Conservation (phyloP, 1,140 invertebrate genomes). For the Solenopsis fugax region DNA sequence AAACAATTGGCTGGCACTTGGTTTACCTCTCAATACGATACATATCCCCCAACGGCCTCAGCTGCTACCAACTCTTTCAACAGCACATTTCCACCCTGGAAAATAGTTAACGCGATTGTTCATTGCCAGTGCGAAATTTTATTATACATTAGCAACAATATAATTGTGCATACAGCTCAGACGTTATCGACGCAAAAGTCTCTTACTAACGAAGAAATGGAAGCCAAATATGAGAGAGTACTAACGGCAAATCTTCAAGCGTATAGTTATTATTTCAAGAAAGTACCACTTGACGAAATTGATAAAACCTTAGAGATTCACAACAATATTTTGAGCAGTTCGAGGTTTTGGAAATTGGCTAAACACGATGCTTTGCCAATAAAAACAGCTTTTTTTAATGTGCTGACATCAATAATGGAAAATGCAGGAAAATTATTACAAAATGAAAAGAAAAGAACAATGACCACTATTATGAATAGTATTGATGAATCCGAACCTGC, state of each 20-base stretch:
- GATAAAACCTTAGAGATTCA: slow-evolving; percentile 86
- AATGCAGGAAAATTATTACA: slow-evolving; percentile 84
- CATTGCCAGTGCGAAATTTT: slow-evolving; percentile 93
- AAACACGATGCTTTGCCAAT: slow-evolving; percentile 88
- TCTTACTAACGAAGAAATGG: slow-evolving; percentile 90
- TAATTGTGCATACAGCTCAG: slow-evolving; percentile 90
- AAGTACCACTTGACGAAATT: slow-evolving; percentile 86
- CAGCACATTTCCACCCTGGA: slow-evolving; percentile 90
- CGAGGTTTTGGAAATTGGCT: slow-evolving; percentile 92
- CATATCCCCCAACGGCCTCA: slow-evolving; percentile 92
- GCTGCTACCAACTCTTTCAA: slow-evolving; percentile 91
- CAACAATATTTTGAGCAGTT: slow-evolving; percentile 87
- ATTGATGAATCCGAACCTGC: slow-evolving; percentile 91
- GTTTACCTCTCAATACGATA: slow-evolving; percentile 93
- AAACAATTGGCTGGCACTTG: slow-evolving; percentile 92
- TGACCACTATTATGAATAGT: slow-evolving; percentile 89
- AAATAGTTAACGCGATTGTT: slow-evolving; percentile 90
- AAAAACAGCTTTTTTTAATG: slow-evolving; percentile 89
- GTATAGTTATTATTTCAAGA: slow-evolving; percentile 89
- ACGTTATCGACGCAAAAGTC: slow-evolving; percentile 85
- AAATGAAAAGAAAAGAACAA: slow-evolving; percentile 87
- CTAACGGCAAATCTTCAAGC: slow-evolving; percentile 90
- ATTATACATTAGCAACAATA: slow-evolving; percentile 90
- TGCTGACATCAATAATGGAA: slow-evolving; percentile 89
- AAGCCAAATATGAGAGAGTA: slow-evolving; percentile 91